These are phyloP conservation scores for Telmatherina bonti DNA, from an alignment of 2,797 vertebrate species.

Conservation along the genomic window DNA sequence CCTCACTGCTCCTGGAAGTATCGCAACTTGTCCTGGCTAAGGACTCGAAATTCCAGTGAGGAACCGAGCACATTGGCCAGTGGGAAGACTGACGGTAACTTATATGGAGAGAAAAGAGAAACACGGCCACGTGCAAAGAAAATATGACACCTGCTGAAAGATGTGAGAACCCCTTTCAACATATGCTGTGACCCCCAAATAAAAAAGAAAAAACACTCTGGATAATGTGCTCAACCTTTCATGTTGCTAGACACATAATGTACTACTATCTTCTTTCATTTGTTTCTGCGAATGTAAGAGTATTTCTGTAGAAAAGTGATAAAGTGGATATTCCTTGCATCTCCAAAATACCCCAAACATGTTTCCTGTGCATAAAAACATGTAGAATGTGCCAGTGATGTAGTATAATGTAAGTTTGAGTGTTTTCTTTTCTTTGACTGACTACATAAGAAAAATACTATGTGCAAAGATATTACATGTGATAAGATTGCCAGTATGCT, in stretches of 20 bases:
- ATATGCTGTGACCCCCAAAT: neutral
- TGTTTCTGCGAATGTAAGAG: neutral
- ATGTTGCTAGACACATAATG: neutral
- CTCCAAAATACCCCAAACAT: slow-evolving; percentile 1
- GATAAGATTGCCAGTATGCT: neutral
- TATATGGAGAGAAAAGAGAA: slow-evolving; percentile 13
- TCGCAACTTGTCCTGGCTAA: slow-evolving; percentile 33
- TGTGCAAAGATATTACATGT: neutral
- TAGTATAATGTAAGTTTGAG: no score
- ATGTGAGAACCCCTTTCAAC: slow-evolving; percentile 11
- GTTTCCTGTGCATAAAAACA: neutral
- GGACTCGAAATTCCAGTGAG: slow-evolving; percentile 51
- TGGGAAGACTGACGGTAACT: slow-evolving; percentile 45
- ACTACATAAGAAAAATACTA: neutral
- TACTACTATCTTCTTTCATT: slow-evolving; percentile 2
- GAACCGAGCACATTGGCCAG: slow-evolving; percentile 50
- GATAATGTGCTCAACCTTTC: slow-evolving; percentile 5
- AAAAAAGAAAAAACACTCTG: neutral
- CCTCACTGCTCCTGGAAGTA: slow-evolving; percentile 41
- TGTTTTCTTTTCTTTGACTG: neutral
- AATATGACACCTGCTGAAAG: neutral
- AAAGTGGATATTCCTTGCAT: neutral
- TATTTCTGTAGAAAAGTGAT: neutral
- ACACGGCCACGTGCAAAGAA: slow-evolving; percentile 24
- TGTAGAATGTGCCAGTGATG: neutral